Evolutionary conservation across 35 echinoderm and acorn worm genomes (phyloP), one percentile per base, ranked within the genome.

Genomic region (Chiridota heheva): DNA sequence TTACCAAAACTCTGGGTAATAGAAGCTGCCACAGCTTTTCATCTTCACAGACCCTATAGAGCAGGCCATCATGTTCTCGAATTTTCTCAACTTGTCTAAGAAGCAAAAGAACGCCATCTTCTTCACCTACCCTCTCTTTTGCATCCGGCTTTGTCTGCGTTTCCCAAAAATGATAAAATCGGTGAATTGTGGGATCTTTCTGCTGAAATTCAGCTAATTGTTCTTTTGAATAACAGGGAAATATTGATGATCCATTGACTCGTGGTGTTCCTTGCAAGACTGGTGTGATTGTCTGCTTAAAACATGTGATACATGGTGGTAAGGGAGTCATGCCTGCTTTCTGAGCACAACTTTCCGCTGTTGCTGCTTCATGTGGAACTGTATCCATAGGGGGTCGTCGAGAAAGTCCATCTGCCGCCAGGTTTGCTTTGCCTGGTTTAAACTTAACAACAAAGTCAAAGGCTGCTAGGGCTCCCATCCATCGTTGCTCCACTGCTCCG

Each of bases 401-500:
- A 20, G 76, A 81, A 20, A 88, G 64, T 26, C 42, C 38, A 60
- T 88, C 86, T 1, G 86, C 86, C 70, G 81, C 51, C 15, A 32
- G 33, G 37, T 88, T 88, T 4, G 7, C 43, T 22, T 39, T 70
- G 3, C 76, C 77, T 8, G 63, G 76, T 10, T 78, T 61, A 36
- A 83, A 83, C 7, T 70, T 68, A 62, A 82, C 73, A 1, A 39
- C 41, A 35, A 89, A 75, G 5, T 89, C 17, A 43, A 49, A 82
- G 20, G 36, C 58, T 24, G 86, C 76, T 20, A 88, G 44, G 25
- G 69, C 24, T 5, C 64, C 86, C 7, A 72, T 15, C 86, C 86
- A 88, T 28, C 86, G 35, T 24, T 81, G 75, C 43, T 81, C 86
- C 5, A 51, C 49, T 27, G 63, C 77, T 1, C 74, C 56, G 5